Conservation (phyloP, 2,888 invertebrate species). For the Sarcophaga rosellei region DNA sequence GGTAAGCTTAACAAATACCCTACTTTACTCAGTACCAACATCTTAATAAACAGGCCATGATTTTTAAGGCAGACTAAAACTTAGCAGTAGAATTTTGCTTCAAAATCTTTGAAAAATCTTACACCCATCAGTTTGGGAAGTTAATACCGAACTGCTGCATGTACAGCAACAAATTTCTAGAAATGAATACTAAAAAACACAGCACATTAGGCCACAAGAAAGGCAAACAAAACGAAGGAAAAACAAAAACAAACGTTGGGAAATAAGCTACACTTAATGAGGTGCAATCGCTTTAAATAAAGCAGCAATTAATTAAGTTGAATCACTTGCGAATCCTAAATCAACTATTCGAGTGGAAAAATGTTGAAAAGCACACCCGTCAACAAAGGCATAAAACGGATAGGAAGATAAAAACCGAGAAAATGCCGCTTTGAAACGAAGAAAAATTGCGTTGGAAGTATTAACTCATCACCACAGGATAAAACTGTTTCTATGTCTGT, state of each 20-base stretch:
- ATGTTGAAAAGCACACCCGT: slow-evolving; percentile 22
- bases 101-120: too few species aligned
- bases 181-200: too few species aligned
- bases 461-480: slow-evolving; percentile 62
- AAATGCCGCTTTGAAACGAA: neutral
- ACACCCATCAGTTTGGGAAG: too few species aligned
- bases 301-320: slow-evolving; percentile 68
- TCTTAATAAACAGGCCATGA: too few species aligned
- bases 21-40: too few species aligned
- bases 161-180: too few species aligned
- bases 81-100: too few species aligned
- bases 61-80: too few species aligned
- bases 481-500: slow-evolving; percentile 36
- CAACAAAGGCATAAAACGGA: slow-evolving; percentile 15
- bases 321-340: slow-evolving; percentile 67
- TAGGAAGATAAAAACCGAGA: slow-evolving; percentile 5
- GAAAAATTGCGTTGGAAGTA: slow-evolving; percentile 51
- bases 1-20: neutral
- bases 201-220: too few species aligned
- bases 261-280: slow-evolving; percentile 61
- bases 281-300: slow-evolving; percentile 67
- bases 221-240: too few species aligned
- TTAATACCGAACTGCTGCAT: too few species aligned
- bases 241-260: neutral
- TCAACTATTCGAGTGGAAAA: slow-evolving; percentile 63